Base-by-base conservation (phyloP, 2,888 invertebrate species). In the Heliconius ethilla region DNA sequence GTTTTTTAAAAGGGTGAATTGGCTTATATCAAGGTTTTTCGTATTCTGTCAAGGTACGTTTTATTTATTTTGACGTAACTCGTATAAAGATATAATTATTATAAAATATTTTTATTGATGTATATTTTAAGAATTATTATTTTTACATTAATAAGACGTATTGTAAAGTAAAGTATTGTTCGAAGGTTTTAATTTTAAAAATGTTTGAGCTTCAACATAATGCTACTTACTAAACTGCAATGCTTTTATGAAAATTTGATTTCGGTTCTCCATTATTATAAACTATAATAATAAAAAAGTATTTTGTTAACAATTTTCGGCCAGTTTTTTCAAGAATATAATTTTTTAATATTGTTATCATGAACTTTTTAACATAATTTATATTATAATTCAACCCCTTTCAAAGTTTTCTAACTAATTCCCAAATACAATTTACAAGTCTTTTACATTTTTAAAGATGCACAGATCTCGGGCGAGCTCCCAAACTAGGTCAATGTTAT, bases 401-500 rank as follows among this genome's bases (percentile, higher is more conserved):
- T 25, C 0, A n/a, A 25, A 59, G 9, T 59, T 59, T 2, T 15
- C 13, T 59, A 72, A 72, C 5, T 45, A 45, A 63, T 74, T 51
- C 22, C 25, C 9, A 72, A 62, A 33, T 65, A 72, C 45, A 76
- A 70, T 51, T 76, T 76, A 65, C 22, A 45, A 62, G 22, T 74
- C 15, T 74, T 45, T 63, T 27, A 63, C 45, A 40, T 72, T 72
- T 76, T 76, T 76, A 9, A 51, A 75, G 55, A 72, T 72, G 65
- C 65, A 76, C 63, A 65, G 27, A 65, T 65, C 33, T 63, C 70
- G 22, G 15, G 66, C 55, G 76, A 73, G 27, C 65, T 63, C 29
- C 45, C 55, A 55, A 73, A 72, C 27, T 72, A 73, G 76, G 76
- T 72, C 72, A 77, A 77, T 73, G 72, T 72, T 77, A 72, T 73